A percentile compares a stretch with the other conserved stretches of the same genome.
phyloP scores from a whole-genome alignment of 2,113 vertebrate species.

The Columba livia region DNA sequence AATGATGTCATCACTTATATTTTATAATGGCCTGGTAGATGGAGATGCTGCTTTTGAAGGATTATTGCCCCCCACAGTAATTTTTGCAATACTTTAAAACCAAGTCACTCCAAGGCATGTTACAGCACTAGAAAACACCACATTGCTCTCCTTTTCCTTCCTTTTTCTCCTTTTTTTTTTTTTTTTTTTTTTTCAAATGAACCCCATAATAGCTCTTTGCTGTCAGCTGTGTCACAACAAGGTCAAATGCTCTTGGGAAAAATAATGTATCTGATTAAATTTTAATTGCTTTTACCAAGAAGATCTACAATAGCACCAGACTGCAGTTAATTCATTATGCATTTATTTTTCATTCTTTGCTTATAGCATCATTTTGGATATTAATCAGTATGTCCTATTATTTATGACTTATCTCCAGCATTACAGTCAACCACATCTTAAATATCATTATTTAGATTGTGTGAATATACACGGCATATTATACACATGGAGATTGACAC shows the following conservation, averaged over 20 bases:
- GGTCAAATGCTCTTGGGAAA: slow-evolving; percentile 77
- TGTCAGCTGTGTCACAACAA: slow-evolving; percentile 77
- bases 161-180: neutral
- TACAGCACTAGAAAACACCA: slow-evolving; percentile 55
- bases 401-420: neutral
- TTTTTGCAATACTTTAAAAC: slow-evolving; percentile 54
- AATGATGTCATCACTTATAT: slow-evolving; percentile 88
- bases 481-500: neutral
- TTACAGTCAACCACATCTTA: neutral
- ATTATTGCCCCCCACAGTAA: slow-evolving; percentile 60
- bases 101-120: slow-evolving; percentile 59
- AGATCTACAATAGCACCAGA: slow-evolving; percentile 48
- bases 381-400: neutral
- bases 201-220: slow-evolving; percentile 60
- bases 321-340: slow-evolving; percentile 35
- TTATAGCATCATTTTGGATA: neutral
- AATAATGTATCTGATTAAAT: slow-evolving; percentile 69
- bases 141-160: neutral
- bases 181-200: neutral
- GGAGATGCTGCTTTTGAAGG: slow-evolving; percentile 64
- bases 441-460: neutral
- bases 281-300: slow-evolving; percentile 64
- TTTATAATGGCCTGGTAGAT: slow-evolving; percentile 68
- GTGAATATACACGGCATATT: neutral
- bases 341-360: slow-evolving; percentile 39